phyloP scores from a whole-genome alignment of 2,797 vertebrate genomes.

The Pelobates cultripes region DNA sequence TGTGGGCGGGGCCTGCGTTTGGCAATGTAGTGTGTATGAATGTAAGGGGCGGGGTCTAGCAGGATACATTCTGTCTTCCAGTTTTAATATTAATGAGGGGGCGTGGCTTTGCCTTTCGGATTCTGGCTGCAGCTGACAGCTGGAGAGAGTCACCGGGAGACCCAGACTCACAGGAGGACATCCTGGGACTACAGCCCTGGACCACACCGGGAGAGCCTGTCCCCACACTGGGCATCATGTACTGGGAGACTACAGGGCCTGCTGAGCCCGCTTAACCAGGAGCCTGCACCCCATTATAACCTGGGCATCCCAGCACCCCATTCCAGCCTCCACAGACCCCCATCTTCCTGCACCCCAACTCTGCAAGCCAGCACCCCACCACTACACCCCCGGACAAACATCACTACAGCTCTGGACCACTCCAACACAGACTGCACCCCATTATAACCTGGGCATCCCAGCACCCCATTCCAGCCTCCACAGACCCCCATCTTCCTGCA shows the following conservation, averaged over 20 bases:
- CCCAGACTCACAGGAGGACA: constrained; percentile 1
- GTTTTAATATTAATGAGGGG: constrained; percentile 17
- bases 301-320: too few species aligned
- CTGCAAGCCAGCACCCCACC: too few species aligned
- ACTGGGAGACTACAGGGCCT: constrained; percentile 14
- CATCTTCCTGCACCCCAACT: too few species aligned
- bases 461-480: too few species aligned
- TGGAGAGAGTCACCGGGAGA: constrained; percentile 43
- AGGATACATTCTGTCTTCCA: neutral
- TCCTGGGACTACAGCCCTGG: neutral
- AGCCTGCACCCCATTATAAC: constrained; percentile 33
- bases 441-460: too few species aligned
- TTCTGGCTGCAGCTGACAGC: constrained; percentile 40
- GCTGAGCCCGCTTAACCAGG: constrained; percentile 19
- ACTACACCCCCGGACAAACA: too few species aligned
- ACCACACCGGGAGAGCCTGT: neutral
- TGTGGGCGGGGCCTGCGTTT: constrained; percentile 8
- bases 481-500: too few species aligned
- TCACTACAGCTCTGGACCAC: too few species aligned
- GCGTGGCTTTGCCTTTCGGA: neutral
- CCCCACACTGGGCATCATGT: constrained; percentile 20
- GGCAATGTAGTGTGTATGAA: constrained; percentile 15
- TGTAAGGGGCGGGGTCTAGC: neutral
- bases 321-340: too few species aligned
- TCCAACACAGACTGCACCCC: too few species aligned